Evolutionary conservation across 2,797 vertebrate species (phyloP).

Genomic region (Crocidura indochinensis): DNA sequence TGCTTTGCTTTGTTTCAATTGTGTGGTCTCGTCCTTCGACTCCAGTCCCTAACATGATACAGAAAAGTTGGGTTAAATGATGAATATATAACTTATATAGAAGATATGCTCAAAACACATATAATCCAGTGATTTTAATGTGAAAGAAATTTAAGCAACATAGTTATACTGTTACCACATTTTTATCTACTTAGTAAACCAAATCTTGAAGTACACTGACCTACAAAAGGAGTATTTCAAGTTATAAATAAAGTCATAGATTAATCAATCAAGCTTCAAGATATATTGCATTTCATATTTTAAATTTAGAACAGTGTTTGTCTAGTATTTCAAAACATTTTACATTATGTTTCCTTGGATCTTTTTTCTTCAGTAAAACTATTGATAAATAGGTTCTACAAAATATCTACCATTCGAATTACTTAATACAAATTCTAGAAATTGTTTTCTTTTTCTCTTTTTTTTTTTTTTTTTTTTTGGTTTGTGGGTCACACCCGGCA

Average conservation of each 20-base stretch:
- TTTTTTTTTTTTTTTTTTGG: too few relatives aligned
- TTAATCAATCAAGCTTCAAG: conserved; percentile 13
- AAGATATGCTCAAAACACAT: conserved; percentile 16
- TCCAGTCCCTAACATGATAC: not conserved
- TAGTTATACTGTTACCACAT: conserved; percentile 4
- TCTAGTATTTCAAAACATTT: too few relatives aligned
- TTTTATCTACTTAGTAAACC: conserved; percentile 56
- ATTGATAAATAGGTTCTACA: too few relatives aligned
- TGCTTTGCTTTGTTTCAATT: too few relatives aligned
- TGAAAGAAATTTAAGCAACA: conserved; percentile 36
- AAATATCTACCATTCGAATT: too few relatives aligned
- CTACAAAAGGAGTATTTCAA: conserved; percentile 38
- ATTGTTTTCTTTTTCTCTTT: too few relatives aligned
- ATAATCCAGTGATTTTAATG: not conserved
- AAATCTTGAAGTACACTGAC: conserved; percentile 21
- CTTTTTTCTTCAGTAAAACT: too few relatives aligned
- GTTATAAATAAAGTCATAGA: conserved; percentile 42
- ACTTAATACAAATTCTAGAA: too few relatives aligned
- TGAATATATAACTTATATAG: not conserved
- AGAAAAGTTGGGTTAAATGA: conserved; percentile 25
- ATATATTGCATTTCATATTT: not conserved
- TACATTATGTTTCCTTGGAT: not conserved
- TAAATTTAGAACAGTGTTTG: too few relatives aligned
- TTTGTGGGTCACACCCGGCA: too few relatives aligned
- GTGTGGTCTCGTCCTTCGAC: too few relatives aligned